A percentile compares a stretch with the other conserved stretches of the same genome.
Conservation (phyloP, 2,113 vertebrate genomes). For the Mesoclemmys tuberculata region DNA sequence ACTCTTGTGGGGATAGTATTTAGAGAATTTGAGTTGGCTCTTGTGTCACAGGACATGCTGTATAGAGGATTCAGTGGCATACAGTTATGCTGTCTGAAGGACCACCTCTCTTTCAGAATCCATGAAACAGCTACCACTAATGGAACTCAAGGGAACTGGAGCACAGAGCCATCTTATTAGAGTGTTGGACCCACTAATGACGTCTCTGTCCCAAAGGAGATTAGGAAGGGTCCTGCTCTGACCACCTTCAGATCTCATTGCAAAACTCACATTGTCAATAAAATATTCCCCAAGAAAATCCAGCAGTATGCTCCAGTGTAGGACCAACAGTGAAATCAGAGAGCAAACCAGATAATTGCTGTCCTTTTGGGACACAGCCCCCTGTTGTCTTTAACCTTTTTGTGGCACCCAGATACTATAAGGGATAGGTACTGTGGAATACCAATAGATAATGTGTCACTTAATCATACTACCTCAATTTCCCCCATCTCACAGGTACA, state of each 20-base stretch:
- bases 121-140: not conserved
- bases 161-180: not conserved
- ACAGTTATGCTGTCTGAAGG: not conserved
- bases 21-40: conserved; percentile 18
- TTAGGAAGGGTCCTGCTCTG: not conserved
- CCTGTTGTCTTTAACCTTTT: not conserved
- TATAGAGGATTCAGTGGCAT: not conserved
- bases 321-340: not conserved
- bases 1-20: not conserved
- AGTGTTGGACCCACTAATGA: not conserved
- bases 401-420: not conserved
- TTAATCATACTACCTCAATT: not conserved
- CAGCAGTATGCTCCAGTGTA: not conserved
- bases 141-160: not conserved
- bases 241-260: not conserved
- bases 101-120: not conserved
- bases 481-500: not conserved
- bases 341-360: not conserved
- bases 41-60: not conserved
- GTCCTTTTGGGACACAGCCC: not conserved
- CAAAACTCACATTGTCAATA: not conserved
- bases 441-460: not conserved
- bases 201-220: not conserved
- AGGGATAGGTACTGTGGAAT: not conserved
- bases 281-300: not conserved